A percentile compares a stretch with the other conserved stretches of the same genome.
phyloP scores from a whole-genome alignment of 2,113 vertebrate species.

The Actinemys pallida region DNA sequence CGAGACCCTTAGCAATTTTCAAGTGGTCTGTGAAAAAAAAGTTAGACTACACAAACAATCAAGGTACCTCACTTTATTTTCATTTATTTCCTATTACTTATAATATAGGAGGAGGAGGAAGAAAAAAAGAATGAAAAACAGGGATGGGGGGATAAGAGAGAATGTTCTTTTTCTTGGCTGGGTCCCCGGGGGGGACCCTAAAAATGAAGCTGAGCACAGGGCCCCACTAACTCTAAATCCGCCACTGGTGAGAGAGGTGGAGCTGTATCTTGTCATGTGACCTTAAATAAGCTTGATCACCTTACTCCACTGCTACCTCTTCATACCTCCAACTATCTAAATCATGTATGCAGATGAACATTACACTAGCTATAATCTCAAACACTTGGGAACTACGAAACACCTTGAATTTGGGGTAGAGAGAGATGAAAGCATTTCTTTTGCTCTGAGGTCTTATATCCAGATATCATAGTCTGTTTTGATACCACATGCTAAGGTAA shows the following conservation, averaged over 20 bases:
- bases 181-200: too few relatives aligned
- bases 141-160: too few relatives aligned
- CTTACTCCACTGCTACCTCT: background rate
- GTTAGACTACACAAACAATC: too few relatives aligned
- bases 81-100: too few relatives aligned
- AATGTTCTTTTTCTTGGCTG: too few relatives aligned
- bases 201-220: too few relatives aligned
- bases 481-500: background rate
- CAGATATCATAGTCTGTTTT: background rate
- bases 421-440: background rate
- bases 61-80: too few relatives aligned
- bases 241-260: background rate
- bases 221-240: too few relatives aligned
- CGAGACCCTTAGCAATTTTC: too few relatives aligned
- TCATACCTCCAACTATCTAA: background rate
- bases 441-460: background rate
- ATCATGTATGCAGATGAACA: background rate
- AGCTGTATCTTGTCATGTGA: background rate
- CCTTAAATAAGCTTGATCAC: background rate
- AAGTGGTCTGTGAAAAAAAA: too few relatives aligned
- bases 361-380: background rate
- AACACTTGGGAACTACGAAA: background rate
- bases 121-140: too few relatives aligned
- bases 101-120: too few relatives aligned
- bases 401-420: background rate